Base-by-base conservation (phyloP, 2,797 vertebrate species). In the Gallinago nigripennis region DNA sequence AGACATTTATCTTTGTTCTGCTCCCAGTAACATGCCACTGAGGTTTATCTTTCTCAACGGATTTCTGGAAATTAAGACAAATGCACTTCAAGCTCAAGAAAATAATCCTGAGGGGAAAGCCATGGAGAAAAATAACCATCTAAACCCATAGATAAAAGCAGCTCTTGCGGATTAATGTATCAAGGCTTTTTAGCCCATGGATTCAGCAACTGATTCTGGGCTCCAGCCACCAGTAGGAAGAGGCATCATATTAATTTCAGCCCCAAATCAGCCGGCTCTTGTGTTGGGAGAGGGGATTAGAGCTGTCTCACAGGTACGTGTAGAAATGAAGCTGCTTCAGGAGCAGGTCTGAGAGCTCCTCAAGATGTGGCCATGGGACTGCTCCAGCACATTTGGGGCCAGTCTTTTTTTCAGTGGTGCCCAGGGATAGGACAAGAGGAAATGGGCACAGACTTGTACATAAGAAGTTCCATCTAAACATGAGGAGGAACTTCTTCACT, bases 1-100 rank as follows among this genome's bases (percentile, higher is more conserved):
- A 1, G 77, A 25, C 70, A 84, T 92, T 96, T 70, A 57, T 95
- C 80, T 85, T 66, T 63, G 80, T n/a, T 88, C 73, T 0, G 1
- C 64, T 91, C 77, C 70, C 65, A 19, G 51, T 91, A 87, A 94
- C 65, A 45, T 14, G 50, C 56, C 92, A 82, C 86, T 82, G 89
- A 94, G 72, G 76, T 86, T 96, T 96, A 89, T 92, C 78, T 91
- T 95, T 77, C 90, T 96, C 91, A 92, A 45, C 0, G 16, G 87
- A 94, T 95, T 97, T 96, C 92, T 91, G 78, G 57, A 97, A 96
- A 96, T 94, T 69, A 88, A 97, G 95, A 96, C 92, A 96, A 96
- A 92, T 94, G 88, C 88, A 96, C 80, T 96, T 93, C 73, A 85
- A 66, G 80, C 82, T 92, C 73, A 92, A 95, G 82, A 93, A 97